These are phyloP conservation scores for Therioaphis trifolii DNA, from an alignment of 2,888 invertebrate genomes.

Conservation along the genomic window DNA sequence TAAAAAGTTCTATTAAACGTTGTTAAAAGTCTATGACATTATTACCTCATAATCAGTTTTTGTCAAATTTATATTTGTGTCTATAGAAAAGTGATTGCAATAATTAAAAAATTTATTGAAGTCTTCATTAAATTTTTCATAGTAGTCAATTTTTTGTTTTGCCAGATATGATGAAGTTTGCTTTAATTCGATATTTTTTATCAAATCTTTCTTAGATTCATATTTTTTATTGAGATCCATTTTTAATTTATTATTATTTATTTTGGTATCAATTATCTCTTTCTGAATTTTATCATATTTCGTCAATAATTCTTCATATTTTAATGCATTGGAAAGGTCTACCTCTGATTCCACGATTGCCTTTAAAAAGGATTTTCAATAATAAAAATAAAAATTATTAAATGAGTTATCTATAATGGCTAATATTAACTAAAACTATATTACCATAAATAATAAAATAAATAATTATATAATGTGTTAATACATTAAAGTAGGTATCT, in stretches of 20 bases:
- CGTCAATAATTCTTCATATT: slow-evolving; percentile 42
- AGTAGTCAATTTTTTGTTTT: slow-evolving; percentile 30
- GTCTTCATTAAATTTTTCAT: not conserved
- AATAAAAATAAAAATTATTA: not conserved
- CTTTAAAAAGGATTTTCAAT: slow-evolving; percentile 12
- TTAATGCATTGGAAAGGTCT: slow-evolving; percentile 36
- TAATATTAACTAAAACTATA: too few relatives aligned
- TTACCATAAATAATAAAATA: too few relatives aligned
- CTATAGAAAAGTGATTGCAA: not conserved
- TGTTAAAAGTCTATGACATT: not conserved
- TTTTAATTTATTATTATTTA: slow-evolving; percentile 9
- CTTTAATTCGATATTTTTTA: not conserved
- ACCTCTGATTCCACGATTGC: slow-evolving; percentile 31
- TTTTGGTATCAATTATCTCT: slow-evolving; percentile 9
- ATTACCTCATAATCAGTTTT: slow-evolving; percentile 51
- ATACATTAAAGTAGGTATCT: too few relatives aligned
- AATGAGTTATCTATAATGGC: too few relatives aligned
- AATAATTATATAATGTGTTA: too few relatives aligned
- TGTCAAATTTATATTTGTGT: not conserved
- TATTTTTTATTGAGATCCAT: not conserved
- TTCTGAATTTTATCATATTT: slow-evolving; percentile 41
- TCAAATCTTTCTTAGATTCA: not conserved
- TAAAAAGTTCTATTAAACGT: not conserved
- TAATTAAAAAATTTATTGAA: not conserved
- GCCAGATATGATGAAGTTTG: slow-evolving; percentile 4